Evolutionary conservation across 2,113 vertebrate genomes (phyloP).

Genomic region (Coptodon rendalli): DNA sequence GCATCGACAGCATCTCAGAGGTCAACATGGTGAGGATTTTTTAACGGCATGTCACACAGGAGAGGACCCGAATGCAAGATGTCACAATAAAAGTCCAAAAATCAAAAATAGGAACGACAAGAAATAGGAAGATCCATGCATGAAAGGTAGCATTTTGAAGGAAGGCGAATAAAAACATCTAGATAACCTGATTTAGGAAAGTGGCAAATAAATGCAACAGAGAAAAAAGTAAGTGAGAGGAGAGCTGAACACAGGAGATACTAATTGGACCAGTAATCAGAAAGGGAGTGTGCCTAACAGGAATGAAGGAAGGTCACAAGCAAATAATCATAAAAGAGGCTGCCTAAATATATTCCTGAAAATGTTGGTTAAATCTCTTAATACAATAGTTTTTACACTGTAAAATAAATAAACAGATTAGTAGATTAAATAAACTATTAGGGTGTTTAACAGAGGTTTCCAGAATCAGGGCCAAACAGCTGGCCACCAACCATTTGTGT

Average conservation of each 20-base stretch:
- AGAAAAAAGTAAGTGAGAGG: neutral
- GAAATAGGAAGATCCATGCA: neutral
- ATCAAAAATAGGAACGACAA: neutral
- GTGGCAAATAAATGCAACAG: neutral
- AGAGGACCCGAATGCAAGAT: neutral
- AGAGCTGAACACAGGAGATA: neutral
- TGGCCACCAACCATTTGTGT: neutral
- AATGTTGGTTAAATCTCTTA: neutral
- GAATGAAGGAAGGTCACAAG: neutral
- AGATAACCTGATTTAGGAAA: neutral
- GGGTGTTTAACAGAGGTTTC: neutral
- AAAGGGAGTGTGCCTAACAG: neutral
- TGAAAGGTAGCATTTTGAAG: neutral
- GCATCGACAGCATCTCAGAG: constrained; percentile 92
- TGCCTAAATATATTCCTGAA: neutral
- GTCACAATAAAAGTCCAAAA: neutral
- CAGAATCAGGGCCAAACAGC: rapidly evolving
- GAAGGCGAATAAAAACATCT: rapidly evolving
- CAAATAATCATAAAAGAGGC: rapidly evolving
- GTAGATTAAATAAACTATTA: neutral
- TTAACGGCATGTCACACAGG: neutral
- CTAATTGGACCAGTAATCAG: neutral
- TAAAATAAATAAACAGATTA: neutral
- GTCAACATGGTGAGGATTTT: constrained; percentile 85
- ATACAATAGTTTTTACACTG: neutral